Evolutionary conservation across 2,888 invertebrate species (phyloP), one percentile per base, ranked within the genome.

Genomic region (Mesorhabditis belari): DNA sequence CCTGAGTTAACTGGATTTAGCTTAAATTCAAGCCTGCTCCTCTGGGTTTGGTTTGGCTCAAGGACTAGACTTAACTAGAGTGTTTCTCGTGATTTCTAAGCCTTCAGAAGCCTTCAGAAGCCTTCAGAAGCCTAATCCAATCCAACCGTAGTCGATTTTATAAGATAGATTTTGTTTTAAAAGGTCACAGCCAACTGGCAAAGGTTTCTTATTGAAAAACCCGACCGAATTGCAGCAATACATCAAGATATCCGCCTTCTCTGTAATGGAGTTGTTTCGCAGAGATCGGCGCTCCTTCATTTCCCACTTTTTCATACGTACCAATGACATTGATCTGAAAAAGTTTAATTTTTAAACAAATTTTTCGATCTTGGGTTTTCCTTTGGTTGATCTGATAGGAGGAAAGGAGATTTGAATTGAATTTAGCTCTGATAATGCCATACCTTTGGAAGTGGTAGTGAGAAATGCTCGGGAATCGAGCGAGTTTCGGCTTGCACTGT

Each of bases 171-270:
- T n/a, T n/a, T n/a, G n/a, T n/a, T n/a, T n/a, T n/a, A n/a, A n/a
- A n/a, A n/a, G n/a, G n/a, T n/a, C n/a, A n/a, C n/a, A n/a, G n/a
- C n/a, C n/a, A n/a, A n/a, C n/a, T n/a, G n/a, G n/a, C n/a, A n/a
- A n/a, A n/a, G n/a, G n/a, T n/a, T n/a, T n/a, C n/a, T n/a, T n/a
- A n/a, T n/a, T n/a, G n/a, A n/a, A n/a, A n/a, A n/a, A n/a, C n/a
- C n/a, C n/a, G 27, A 58, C 72, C 71, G 21, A 71, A 61, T 3
- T 62, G 35, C 0, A 76, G 70, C 0, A 65, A 65, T 65, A 74
- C 68, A 55, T 71, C 66, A 24, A 76, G 54, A 61, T 66, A 74
- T 28, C 70, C 71, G 27, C 75, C 76, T 44, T 70, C 70, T 19
- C 71, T 62, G 60, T 68, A 71, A 12, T 69, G 59, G 24, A 73